Conservation (phyloP, 23 tunicate genomes). For the Trididemnum nubilum region DNA sequence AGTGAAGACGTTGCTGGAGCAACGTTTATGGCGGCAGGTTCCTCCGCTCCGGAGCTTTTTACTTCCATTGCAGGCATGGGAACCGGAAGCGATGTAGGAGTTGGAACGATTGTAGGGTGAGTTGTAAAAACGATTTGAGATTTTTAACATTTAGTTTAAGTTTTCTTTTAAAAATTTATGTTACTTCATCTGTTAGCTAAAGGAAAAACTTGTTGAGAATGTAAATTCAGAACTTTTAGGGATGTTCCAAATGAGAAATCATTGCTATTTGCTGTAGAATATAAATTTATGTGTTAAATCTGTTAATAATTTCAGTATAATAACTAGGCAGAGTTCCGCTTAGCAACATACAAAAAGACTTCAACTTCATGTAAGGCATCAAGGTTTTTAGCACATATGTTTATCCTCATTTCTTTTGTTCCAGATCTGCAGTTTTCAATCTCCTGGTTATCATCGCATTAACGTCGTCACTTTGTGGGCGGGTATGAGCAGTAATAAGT, state of each 20-base stretch:
- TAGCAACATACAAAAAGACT: too few relatives aligned
- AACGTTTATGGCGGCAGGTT: conserved; percentile 98
- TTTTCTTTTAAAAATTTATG: background rate
- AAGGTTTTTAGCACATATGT: too few relatives aligned
- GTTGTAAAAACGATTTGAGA: too few relatives aligned
- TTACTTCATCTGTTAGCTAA: background rate
- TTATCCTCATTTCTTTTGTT: conserved; percentile 28
- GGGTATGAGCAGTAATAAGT: conserved; percentile 41
- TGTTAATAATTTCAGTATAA: too few relatives aligned
- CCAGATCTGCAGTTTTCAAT: conserved; percentile 93
- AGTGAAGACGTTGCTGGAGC: conserved; percentile 99
- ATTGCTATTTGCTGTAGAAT: too few relatives aligned
- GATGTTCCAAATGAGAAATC: too few relatives aligned
- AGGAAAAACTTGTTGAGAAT: too few relatives aligned
- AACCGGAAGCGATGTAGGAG: conserved; percentile 97
- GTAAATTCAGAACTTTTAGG: background rate
- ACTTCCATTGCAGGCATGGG: conserved; percentile 87
- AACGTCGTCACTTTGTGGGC: conserved; percentile 79
- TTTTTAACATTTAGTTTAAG: background rate
- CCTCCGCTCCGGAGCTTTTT: conserved; percentile 96
- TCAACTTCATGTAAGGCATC: too few relatives aligned
- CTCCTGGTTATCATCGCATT: conserved; percentile 90
- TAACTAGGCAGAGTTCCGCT: too few relatives aligned
- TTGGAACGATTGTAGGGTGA: conserved; percentile 93
- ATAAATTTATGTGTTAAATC: too few relatives aligned